These are phyloP conservation scores for Heliconius nattereri DNA, from an alignment of 1,140 invertebrate genomes.

Conservation along the genomic window DNA sequence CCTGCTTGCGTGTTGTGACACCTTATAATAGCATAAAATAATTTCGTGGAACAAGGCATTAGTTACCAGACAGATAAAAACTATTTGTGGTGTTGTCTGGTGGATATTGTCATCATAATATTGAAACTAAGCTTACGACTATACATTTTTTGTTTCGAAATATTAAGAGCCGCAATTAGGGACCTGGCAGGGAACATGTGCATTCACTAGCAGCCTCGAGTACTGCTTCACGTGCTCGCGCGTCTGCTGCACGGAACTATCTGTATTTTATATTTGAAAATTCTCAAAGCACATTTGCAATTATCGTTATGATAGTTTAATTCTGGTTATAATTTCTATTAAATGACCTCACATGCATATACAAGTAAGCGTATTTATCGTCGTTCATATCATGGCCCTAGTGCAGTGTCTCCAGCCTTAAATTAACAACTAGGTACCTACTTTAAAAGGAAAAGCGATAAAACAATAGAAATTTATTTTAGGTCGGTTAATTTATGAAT, in stretches of 20 bases:
- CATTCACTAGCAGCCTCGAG: too few relatives aligned
- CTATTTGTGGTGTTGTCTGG: not conserved
- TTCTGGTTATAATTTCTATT: too few relatives aligned
- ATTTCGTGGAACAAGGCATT: not conserved
- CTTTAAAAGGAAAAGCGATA: not conserved
- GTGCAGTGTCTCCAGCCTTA: not conserved
- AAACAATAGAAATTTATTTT: slow-evolving; percentile 16
- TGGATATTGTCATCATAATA: not conserved
- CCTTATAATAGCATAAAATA: slow-evolving; percentile 24
- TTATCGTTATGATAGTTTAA: too few relatives aligned
- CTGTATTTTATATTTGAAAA: too few relatives aligned
- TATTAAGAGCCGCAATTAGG: too few relatives aligned
- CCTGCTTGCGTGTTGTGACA: slow-evolving; percentile 10
- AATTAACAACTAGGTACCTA: not conserved
- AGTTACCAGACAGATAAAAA: not conserved
- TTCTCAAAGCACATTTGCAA: too few relatives aligned
- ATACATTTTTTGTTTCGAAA: not conserved
- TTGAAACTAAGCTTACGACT: not conserved
- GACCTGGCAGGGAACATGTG: too few relatives aligned
- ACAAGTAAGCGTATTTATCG: too few relatives aligned
- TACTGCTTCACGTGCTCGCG: too few relatives aligned
- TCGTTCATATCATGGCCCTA: too few relatives aligned
- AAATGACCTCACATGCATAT: too few relatives aligned
- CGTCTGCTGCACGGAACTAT: too few relatives aligned
- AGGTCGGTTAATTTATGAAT: slow-evolving; percentile 17